Evolutionary conservation across 2,888 invertebrate species (phyloP), one percentile per base, ranked within the genome.

Genomic region (Diadegma fenestrale): DNA sequence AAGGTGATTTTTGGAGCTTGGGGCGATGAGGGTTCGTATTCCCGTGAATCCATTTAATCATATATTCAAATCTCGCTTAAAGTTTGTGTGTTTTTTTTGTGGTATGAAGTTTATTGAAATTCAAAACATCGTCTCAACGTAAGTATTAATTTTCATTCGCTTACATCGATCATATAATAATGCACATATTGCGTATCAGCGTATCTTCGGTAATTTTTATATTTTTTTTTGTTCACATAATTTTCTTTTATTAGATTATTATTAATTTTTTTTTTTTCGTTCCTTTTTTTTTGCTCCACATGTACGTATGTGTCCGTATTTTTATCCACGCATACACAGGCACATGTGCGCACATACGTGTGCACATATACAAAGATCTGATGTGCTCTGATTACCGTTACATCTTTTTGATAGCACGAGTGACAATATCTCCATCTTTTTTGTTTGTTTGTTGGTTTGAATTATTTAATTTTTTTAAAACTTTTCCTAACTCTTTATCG

Each of bases 101-200:
- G 94, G 92, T 93, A 93, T 92, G 92, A 92, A 93, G 92, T 93
- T 93, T 93, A 93, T 93, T 93, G 92, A 93, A 93, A 92, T 92
- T 89, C 91, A 92, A 92, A 77, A 92, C 92, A 91, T 90, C 87
- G 88, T 91, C 90, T 92, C 91, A 90, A 92, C 91, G 91, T 86
- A 86, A 92, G 89, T 91, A 92, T 91, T 90, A 89, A 91, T 92
- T 92, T 91, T 87, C 91, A 92, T 89, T 92, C 89, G 91, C 90
- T 92, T 92, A 93, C 93, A 93, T 93, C 90, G 90, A 93, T 93
- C 90, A 89, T 91, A 91, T 90, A 91, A 90, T 91, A 90, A 91
- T 92, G 90, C 91, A 90, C 91, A 91, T 58, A 58, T 90, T 89
- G 90, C 90, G 89, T 91, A 90, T 88, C 89, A 89, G 90, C 91